phyloP scores from a whole-genome alignment of 2,113 vertebrate species.

The Nannospalax galili region DNA sequence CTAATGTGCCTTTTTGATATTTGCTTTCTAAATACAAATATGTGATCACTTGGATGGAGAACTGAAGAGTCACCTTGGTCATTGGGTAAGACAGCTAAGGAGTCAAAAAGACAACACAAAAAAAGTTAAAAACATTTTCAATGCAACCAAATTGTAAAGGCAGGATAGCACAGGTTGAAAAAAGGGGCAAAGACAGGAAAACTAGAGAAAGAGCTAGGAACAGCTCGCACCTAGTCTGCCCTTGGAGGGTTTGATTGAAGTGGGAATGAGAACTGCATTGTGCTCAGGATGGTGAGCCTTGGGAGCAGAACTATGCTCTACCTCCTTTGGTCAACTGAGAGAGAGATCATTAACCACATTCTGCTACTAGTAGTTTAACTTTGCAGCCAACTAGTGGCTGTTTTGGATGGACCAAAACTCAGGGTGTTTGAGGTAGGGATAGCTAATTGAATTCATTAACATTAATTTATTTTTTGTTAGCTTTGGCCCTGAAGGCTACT shows the following conservation, averaged over 20 bases:
- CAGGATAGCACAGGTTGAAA: background rate
- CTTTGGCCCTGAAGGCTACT: background rate
- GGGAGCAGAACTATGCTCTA: background rate
- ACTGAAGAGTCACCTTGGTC: too few relatives aligned
- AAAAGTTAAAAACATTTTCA: background rate
- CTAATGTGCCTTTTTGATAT: background rate
- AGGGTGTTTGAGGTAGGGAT: background rate
- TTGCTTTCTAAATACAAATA: background rate
- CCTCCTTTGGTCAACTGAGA: background rate
- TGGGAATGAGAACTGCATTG: background rate
- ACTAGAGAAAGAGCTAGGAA: too few relatives aligned
- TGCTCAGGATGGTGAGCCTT: background rate
- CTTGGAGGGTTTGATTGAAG: background rate
- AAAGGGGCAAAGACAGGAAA: too few relatives aligned
- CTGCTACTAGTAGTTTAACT: background rate
- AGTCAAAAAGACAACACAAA: background rate
- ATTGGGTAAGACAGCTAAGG: too few relatives aligned
- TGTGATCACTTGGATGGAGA: too few relatives aligned
- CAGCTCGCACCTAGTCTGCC: background rate
- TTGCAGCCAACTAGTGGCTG: background rate
- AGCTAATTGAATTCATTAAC: too few relatives aligned
- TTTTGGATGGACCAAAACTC: background rate
- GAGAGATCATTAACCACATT: background rate
- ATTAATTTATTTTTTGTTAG: background rate
- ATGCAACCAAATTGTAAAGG: background rate